Base-by-base conservation (phyloP, 1,140 invertebrate species). In the Pectinophora gossypiella region DNA sequence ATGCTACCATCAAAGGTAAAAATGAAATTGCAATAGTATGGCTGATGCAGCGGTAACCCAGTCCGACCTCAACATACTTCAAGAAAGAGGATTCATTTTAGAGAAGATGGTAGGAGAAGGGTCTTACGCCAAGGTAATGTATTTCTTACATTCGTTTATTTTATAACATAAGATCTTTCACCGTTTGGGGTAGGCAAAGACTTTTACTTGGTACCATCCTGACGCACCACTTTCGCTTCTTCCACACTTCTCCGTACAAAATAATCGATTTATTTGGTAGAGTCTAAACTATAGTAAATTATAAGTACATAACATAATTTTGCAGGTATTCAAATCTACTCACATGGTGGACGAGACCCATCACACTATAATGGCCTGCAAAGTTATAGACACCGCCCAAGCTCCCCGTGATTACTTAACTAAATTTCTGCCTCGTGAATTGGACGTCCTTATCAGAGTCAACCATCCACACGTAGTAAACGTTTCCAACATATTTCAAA, bases 361-460 rank as follows among this genome's bases (percentile, higher is more conserved):
- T 48, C 76, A 84, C 59, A 56, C 58, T 12, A 48, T 85, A 38
- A 59, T 93, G 54, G 93, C 92, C 1, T 93, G 92, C 59, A 96
- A 96, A 89, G 90, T 95, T 0, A 93, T 95, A 44, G 92, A 95
- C 68, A 91, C 91, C 1, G 76, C 87, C 2, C 90, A 90, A 55
- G 92, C 93, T 0, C 91, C 93, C 0, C 90, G 91, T 58, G 93
- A 95, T 64, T 95, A 94, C 64, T 88, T 93, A 15, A 83, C 90
- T 5, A 93, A 95, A 73, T 95, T 95, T 77, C 82, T 95, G 20
- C 93, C 94, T 0, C 82, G 94, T 15, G 94, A 95, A 78, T 79
- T 95, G 2, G 90, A 93, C 43, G 90, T 94, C 15, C 73, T 94
- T 9, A 86, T 90, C 12, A 90, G 93, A 63, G 63, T 95, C 5